Percentiles rank a stretch among this genome's conserved stretches.
phyloP scores from a whole-genome alignment of 2,797 vertebrate species.

The Sciurus carolinensis region DNA sequence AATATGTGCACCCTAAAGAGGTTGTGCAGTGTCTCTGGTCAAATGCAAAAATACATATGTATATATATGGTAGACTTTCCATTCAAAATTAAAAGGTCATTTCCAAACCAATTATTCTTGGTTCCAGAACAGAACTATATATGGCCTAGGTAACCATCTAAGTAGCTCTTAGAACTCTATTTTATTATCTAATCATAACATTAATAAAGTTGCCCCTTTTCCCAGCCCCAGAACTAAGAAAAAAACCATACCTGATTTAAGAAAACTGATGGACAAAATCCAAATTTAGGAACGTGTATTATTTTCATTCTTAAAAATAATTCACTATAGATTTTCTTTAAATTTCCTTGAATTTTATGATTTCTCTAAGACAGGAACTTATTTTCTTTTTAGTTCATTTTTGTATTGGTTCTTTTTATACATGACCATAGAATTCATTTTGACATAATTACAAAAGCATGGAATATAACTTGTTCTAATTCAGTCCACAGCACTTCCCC shows the following conservation, averaged over 20 bases:
- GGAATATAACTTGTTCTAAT: too few species aligned
- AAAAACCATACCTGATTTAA: conserved; percentile 17
- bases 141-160: background rate
- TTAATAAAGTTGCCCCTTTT: conserved; percentile 20
- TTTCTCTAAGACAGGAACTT: background rate
- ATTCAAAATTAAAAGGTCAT: conserved; percentile 16
- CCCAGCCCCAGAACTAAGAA: background rate
- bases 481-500: too few species aligned
- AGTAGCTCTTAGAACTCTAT: conserved; percentile 5
- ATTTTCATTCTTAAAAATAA: conserved; percentile 35
- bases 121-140: background rate
- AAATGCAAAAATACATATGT: conserved; percentile 4
- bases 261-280: conserved; percentile 53
- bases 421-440: too few species aligned
- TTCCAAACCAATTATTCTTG: background rate
- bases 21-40: background rate
- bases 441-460: too few species aligned
- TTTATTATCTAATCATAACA: background rate
- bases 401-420: too few species aligned
- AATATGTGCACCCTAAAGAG: background rate
- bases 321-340: conserved; percentile 33
- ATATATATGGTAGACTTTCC: background rate
- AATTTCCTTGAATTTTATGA: conserved; percentile 38
- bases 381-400: too few species aligned
- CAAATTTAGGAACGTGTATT: background rate